phyloP scores from a whole-genome alignment of 2,888 invertebrate genomes.

The Drosophila birchii region DNA sequence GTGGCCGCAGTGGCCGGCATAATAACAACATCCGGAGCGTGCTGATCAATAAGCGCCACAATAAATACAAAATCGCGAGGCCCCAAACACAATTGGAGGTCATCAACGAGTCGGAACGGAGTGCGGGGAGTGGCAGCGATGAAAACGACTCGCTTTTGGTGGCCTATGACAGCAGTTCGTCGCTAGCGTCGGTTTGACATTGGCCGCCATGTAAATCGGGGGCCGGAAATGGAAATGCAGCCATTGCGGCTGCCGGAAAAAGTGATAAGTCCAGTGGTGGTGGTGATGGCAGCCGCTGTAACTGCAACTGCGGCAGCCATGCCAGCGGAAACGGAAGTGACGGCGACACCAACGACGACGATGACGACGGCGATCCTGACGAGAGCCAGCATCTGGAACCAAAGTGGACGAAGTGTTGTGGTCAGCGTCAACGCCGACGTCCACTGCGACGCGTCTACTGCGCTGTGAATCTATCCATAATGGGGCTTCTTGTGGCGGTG shows the following conservation, averaged over 20 bases:
- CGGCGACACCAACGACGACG: slow-evolving; percentile 25
- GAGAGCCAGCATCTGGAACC: slow-evolving; percentile 54
- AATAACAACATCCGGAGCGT: slow-evolving; percentile 83
- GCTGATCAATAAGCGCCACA: slow-evolving; percentile 81
- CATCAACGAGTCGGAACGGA: slow-evolving; percentile 84
- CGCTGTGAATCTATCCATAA: slow-evolving; percentile 82
- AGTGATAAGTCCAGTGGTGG: slow-evolving; percentile 13
- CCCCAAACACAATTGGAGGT: slow-evolving; percentile 83
- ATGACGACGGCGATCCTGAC: slow-evolving; percentile 40
- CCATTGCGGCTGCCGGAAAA: slow-evolving; percentile 49
- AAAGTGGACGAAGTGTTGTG: slow-evolving; percentile 64
- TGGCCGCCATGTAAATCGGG: slow-evolving; percentile 77
- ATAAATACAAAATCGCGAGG: slow-evolving; percentile 83
- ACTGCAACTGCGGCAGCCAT: slow-evolving; percentile 21
- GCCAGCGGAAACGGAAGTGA: slow-evolving; percentile 25
- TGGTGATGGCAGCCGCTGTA: slow-evolving; percentile 16
- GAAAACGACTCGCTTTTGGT: slow-evolving; percentile 85
- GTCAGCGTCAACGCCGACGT: slow-evolving; percentile 81
- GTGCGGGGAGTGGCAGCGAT: slow-evolving; percentile 84
- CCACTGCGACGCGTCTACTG: slow-evolving; percentile 83
- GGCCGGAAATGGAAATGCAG: slow-evolving; percentile 72
- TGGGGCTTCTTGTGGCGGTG: slow-evolving; percentile 82
- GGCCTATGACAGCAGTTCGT: slow-evolving; percentile 84
- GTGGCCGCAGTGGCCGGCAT: slow-evolving; percentile 50
- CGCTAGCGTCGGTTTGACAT: slow-evolving; percentile 85